phyloP scores from a whole-genome alignment of 2,888 invertebrate genomes.

The Phyllotreta cruciferae region DNA sequence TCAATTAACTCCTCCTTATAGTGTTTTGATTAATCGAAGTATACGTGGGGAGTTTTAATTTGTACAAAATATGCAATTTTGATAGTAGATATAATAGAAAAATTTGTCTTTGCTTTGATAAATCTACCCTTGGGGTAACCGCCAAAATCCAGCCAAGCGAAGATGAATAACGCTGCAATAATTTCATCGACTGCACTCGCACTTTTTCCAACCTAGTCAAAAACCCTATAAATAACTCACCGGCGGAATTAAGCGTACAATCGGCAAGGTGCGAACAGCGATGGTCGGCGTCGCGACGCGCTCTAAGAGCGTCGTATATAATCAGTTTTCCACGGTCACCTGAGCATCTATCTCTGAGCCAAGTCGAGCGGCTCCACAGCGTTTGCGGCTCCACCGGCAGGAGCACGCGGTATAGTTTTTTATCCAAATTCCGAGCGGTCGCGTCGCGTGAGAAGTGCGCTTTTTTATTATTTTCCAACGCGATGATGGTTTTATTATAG shows the following conservation, averaged over 20 bases:
- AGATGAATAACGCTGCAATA: not conserved
- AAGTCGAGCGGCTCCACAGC: slow-evolving; percentile 14
- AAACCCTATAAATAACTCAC: slow-evolving; percentile 30
- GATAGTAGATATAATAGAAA: not conserved
- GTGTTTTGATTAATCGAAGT: no score
- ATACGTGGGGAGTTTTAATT: no score
- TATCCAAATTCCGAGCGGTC: no score
- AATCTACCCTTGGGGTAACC: no score
- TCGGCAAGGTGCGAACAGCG: slow-evolving; percentile 45
- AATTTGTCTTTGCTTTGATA: no score
- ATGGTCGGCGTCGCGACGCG: slow-evolving; percentile 51
- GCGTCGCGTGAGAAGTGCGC: not conserved
- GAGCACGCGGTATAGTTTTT: slow-evolving; percentile 8
- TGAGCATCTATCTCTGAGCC: slow-evolving; percentile 42
- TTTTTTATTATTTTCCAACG: slow-evolving; percentile 1
- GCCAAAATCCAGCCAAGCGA: not conserved
- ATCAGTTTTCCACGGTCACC: slow-evolving; percentile 52
- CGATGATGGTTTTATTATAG: no score
- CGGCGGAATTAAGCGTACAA: slow-evolving; percentile 25
- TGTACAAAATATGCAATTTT: no score
- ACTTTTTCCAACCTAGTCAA: slow-evolving; percentile 22
- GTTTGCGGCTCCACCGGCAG: slow-evolving; percentile 13
- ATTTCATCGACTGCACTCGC: slow-evolving; percentile 3
- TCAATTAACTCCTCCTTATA: no score
- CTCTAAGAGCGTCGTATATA: slow-evolving; percentile 46